Evolutionary conservation across 2,888 invertebrate genomes (phyloP), one percentile per base, ranked within the genome.

Genomic region (Cosmorhoe ocellata): DNA sequence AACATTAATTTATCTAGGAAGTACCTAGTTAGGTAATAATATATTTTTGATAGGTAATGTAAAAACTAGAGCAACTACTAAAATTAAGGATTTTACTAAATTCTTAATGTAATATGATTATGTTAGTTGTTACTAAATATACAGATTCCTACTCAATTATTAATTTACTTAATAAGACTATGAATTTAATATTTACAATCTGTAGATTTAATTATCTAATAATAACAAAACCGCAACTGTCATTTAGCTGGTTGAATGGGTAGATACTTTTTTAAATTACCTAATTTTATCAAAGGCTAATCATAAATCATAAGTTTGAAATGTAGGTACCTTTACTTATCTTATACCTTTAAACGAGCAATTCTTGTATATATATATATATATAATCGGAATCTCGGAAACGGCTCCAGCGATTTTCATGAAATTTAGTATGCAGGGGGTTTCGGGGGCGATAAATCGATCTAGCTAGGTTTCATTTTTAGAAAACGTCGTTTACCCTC

Each of bases 81-180:
- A 86, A 88, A 87, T 84, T 74, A 88, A 84, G 81, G 79, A 80
- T 84, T 81, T 70, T 79, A 84, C 75, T 81, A 77, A 80, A 77
- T 79, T 84, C 85, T 86, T 87, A 76, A 77, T 68, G 84, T 84
- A n/a, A n/a, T n/a, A 85, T 84, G 89, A 89, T 86, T 87, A 88
- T 84, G 82, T 86, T 86, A 87, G 81, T 81, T 79, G 83, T 85
- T 82, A 56, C 59, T 59, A 61, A 81, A 79, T 82, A 32, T 42
- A 81, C 84, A 84, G 80, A 77, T 78, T 48, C 75, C 83, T 84
- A 85, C 80, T 82, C 78, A 80, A 85, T 86, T 83, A 81, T 12
- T 52, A 48, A 79, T 84, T 84, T 82, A 77, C 81, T 81, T 79
- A 83, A 84, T 82, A 50, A 47, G 56, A 48, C 46, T 81, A n/a